Conservation (phyloP, 2,113 vertebrate genomes). For the Calypte anna region DNA sequence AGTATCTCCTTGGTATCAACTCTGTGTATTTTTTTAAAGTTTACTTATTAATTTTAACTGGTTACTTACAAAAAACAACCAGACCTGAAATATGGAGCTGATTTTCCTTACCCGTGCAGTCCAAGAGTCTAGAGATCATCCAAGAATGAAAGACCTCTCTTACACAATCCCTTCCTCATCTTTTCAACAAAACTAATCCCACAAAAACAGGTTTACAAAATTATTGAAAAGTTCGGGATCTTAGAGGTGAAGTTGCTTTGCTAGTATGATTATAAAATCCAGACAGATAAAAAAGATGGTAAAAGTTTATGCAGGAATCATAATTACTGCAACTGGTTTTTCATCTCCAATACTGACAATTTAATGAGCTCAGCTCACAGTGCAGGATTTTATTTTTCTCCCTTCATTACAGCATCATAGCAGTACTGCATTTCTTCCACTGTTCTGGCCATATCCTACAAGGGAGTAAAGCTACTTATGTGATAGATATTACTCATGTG, state of each 20-base stretch:
- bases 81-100: neutral
- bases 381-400: neutral
- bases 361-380: accelerated
- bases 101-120: neutral
- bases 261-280: neutral
- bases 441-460: neutral
- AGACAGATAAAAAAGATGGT: neutral
- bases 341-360: neutral
- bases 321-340: neutral
- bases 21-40: neutral
- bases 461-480: neutral
- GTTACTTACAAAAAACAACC: neutral
- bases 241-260: neutral
- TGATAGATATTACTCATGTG: neutral
- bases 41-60: slow-evolving; percentile 46
- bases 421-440: neutral
- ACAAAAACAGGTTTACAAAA: neutral
- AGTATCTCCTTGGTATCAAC: neutral
- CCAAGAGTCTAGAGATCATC: neutral
- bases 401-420: neutral
- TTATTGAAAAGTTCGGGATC: neutral
- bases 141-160: neutral
- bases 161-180: neutral
- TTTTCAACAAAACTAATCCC: neutral
- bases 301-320: neutral